These are phyloP conservation scores for Anguilla anguilla DNA, from an alignment of 2,797 vertebrate genomes.

Conservation along the genomic window DNA sequence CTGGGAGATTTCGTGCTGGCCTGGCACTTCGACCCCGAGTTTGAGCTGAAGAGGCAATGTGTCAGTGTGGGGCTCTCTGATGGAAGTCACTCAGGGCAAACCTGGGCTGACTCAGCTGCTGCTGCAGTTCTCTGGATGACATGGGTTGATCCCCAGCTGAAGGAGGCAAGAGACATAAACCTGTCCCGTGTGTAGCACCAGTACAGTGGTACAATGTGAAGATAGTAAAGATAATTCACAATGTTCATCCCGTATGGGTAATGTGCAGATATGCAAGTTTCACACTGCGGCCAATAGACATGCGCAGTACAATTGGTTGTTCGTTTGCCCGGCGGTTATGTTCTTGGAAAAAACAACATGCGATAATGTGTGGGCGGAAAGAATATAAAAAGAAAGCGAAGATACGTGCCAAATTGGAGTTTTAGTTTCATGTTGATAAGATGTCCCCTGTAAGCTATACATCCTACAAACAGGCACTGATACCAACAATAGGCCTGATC, in stretches of 20 bases:
- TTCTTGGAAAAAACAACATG: background rate
- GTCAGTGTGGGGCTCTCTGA: conserved; percentile 20
- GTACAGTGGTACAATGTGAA: background rate
- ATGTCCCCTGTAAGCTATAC: background rate
- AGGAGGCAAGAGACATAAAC: background rate
- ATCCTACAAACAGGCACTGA: background rate
- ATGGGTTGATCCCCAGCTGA: background rate
- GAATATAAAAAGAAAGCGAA: background rate
- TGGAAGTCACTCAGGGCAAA: conserved; percentile 33
- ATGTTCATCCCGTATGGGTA: background rate
- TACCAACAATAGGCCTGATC: background rate
- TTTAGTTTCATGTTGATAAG: background rate
- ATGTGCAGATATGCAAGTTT: background rate
- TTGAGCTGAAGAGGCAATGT: conserved; percentile 28
- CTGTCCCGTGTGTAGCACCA: background rate
- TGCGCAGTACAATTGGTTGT: background rate
- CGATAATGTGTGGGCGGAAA: background rate
- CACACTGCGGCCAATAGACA: too few species aligned
- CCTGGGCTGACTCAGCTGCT: background rate
- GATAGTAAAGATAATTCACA: too few species aligned
- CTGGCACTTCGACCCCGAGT: conserved; percentile 35
- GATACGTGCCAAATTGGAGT: background rate
- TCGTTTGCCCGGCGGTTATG: background rate
- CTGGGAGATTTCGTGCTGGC: conserved; percentile 10
- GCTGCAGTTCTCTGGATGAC: background rate